Evolutionary conservation across 2,888 invertebrate species (phyloP).

Genomic region (Xylocampa areola): DNA sequence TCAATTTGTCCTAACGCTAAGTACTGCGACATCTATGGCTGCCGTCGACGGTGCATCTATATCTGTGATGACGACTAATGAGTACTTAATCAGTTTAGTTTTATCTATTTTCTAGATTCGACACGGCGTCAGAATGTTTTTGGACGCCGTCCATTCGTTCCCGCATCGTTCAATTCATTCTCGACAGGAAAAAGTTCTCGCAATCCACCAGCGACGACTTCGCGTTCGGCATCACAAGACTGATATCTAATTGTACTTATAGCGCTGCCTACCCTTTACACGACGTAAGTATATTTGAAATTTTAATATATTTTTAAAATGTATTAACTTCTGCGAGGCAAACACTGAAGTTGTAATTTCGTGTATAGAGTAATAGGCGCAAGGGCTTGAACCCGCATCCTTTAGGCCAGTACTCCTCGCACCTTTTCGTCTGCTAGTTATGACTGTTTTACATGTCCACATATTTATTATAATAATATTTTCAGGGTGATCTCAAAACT

Average conservation of each 20-base stretch:
- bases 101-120: constrained; percentile 92
- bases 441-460: too few relatives aligned
- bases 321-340: too few relatives aligned
- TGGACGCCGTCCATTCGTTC: constrained; percentile 96
- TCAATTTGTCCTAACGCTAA: too few relatives aligned
- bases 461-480: background rate
- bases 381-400: too few relatives aligned
- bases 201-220: constrained; percentile 91
- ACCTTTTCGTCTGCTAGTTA: background rate
- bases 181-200: constrained; percentile 96
- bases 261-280: constrained; percentile 96
- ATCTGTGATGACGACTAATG: too few relatives aligned
- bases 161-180: constrained; percentile 97
- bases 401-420: too few relatives aligned
- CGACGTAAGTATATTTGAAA: constrained; percentile 92
- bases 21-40: too few relatives aligned
- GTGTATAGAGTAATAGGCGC: too few relatives aligned
- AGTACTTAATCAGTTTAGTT: background rate
- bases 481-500: constrained; percentile 92
- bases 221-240: constrained; percentile 94
- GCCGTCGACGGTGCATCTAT: too few relatives aligned
- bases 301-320: too few relatives aligned
- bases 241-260: constrained; percentile 93
- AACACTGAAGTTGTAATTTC: too few relatives aligned
- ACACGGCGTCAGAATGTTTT: constrained; percentile 94